Evolutionary conservation across 2,888 invertebrate genomes (phyloP).

Genomic region (Agrotis clavis): DNA sequence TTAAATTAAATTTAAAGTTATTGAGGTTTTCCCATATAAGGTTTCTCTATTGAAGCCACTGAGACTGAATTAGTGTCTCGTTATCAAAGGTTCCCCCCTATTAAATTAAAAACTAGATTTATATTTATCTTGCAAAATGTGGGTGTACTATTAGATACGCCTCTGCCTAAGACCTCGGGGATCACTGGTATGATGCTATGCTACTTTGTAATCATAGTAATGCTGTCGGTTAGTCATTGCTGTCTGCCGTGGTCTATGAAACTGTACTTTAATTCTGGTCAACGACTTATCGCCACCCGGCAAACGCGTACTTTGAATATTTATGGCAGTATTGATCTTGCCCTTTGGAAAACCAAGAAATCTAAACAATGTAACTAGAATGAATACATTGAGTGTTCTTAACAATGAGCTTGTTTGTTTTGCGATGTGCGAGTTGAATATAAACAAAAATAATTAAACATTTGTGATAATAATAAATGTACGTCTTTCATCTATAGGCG

Average conservation of each 20-base stretch:
- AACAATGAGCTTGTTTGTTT: slow-evolving; percentile 31
- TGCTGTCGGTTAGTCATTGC: background rate
- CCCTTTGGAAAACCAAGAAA: slow-evolving; percentile 64
- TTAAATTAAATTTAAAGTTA: no score
- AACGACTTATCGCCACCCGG: slow-evolving; percentile 64
- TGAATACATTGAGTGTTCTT: slow-evolving; percentile 26
- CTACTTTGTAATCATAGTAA: background rate
- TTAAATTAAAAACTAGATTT: no score
- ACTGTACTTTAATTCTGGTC: slow-evolving; percentile 45
- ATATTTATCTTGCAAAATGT: no score
- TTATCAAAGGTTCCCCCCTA: no score
- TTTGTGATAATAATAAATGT: background rate
- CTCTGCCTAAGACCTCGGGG: no score
- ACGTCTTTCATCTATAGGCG: background rate
- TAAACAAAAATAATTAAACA: background rate
- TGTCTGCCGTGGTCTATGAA: background rate
- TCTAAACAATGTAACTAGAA: slow-evolving; percentile 46
- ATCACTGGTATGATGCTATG: no score
- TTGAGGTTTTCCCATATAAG: no score
- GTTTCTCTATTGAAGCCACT: no score
- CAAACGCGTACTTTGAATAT: slow-evolving; percentile 73
- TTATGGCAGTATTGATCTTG: slow-evolving; percentile 70
- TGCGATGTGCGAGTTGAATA: background rate
- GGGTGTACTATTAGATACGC: no score
- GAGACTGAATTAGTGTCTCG: no score